phyloP scores from a whole-genome alignment of 2,113 vertebrate species.

The Crypturellus undulatus region DNA sequence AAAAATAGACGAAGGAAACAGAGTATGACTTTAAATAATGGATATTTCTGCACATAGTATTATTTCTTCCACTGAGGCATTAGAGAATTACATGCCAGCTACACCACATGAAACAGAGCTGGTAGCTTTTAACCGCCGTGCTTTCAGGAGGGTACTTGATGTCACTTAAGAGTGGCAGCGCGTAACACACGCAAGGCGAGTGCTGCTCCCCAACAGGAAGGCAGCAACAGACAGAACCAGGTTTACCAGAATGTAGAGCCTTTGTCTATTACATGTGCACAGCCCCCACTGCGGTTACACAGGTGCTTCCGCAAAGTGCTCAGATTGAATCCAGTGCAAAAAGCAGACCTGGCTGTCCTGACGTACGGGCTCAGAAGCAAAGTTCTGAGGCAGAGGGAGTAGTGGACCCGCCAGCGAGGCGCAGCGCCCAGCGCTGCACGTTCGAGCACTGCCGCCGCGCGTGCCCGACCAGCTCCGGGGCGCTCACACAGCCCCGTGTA shows the following conservation, averaged over 20 bases:
- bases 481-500: accelerated
- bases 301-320: not conserved
- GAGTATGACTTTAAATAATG: not conserved
- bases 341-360: not conserved
- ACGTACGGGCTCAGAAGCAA: not conserved
- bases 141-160: not conserved
- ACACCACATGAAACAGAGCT: not conserved
- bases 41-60: not conserved
- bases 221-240: not conserved
- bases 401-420: not conserved
- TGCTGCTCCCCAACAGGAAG: accelerated
- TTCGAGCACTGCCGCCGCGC: not conserved
- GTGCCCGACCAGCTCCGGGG: not conserved
- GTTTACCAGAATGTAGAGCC: not conserved
- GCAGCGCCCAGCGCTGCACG: too few relatives aligned
- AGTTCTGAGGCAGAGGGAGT: not conserved
- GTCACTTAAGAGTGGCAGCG: not conserved
- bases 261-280: accelerated
- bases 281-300: not conserved
- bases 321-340: not conserved
- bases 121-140: not conserved
- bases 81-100: not conserved
- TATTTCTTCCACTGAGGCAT: not conserved
- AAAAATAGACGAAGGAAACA: not conserved
- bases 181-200: not conserved